Evolutionary conservation across 2,888 invertebrate genomes (phyloP).

Genomic region (Drosophila tanythrix): DNA sequence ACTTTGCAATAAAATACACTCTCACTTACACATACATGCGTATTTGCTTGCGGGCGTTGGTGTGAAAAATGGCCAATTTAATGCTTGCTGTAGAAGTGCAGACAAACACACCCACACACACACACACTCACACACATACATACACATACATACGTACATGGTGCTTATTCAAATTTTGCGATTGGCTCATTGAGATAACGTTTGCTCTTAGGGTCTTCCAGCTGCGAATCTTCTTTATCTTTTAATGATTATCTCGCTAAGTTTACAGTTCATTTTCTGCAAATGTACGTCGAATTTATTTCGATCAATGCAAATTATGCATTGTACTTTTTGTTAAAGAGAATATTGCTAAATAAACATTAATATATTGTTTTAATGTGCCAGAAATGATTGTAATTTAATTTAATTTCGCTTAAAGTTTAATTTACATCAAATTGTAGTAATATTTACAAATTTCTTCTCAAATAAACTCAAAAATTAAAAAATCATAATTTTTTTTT

Average conservation of each 20-base stretch:
- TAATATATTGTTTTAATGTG: neutral
- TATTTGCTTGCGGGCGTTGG: conserved; percentile 39
- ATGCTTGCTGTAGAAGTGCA: conserved; percentile 37
- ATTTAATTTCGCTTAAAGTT: no score
- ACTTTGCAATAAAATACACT: conserved; percentile 2
- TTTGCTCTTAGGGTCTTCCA: conserved; percentile 1
- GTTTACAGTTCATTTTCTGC: conserved; percentile 51
- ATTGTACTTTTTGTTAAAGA: neutral
- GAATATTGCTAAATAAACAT: neutral
- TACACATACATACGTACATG: neutral
- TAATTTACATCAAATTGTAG: neutral
- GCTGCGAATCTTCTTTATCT: conserved; percentile 28
- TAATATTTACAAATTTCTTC: neutral
- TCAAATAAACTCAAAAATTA: neutral
- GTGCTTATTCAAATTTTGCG: conserved; percentile 48
- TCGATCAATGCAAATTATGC: conserved; percentile 11
- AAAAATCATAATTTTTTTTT: no score
- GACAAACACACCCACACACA: neutral
- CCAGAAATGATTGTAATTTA: neutral
- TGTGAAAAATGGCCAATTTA: conserved; percentile 66
- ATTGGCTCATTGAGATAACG: conserved; percentile 46
- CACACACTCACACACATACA: neutral
- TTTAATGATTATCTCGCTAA: conserved; percentile 39
- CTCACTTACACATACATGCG: neutral
- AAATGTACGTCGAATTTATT: conserved; percentile 19